Conservation (phyloP, 2,888 invertebrate species). For the Petrolisthes manimaculis region DNA sequence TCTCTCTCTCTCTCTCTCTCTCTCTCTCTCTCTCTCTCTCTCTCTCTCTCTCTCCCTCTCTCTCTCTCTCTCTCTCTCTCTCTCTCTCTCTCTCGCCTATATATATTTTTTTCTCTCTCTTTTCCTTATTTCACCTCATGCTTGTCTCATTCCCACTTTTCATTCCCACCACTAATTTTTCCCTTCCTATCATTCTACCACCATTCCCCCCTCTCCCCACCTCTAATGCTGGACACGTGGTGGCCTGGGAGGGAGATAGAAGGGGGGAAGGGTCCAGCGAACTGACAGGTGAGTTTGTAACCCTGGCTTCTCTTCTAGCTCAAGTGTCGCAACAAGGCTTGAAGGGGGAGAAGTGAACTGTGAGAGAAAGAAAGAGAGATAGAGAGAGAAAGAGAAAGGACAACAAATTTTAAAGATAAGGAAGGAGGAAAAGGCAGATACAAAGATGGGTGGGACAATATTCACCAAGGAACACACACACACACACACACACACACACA, state of each 20-base stretch:
- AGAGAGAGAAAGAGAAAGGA: background rate
- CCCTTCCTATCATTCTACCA: background rate
- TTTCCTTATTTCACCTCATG: background rate
- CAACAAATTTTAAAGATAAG: background rate
- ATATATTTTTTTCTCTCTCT: no score
- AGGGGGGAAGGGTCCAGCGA: no score
- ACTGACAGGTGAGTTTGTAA: no score
- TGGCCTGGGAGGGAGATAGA: no score
- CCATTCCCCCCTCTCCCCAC: background rate
- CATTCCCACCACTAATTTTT: background rate
- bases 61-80: conserved; percentile 1
- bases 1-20: no score
- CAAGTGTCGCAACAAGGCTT: no score
- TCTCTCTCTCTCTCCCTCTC: background rate
- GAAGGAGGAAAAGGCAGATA: background rate
- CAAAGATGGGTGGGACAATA: no score
- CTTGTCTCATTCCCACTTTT: background rate
- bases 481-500: background rate
- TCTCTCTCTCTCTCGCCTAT: background rate
- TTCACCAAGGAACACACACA: background rate
- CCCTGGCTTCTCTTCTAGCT: no score
- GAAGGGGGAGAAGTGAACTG: no score
- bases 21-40: background rate
- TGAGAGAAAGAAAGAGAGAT: background rate
- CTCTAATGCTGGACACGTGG: background rate